Evolutionary conservation across 2,113 vertebrate species (phyloP), one percentile per base, ranked within the genome.

Genomic region (Formicarius rufipectus): DNA sequence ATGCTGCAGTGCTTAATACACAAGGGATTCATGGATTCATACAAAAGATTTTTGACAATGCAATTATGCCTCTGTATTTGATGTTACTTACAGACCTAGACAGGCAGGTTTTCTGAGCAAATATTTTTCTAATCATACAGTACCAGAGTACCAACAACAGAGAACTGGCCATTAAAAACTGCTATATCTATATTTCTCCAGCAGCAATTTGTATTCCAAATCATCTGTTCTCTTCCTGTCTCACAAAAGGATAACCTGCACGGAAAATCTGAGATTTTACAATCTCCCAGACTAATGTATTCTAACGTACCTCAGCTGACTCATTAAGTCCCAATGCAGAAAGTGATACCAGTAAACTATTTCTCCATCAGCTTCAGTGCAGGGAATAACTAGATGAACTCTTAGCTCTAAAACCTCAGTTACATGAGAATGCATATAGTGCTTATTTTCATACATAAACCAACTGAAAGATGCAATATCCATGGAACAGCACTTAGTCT

Each of bases 301-400:
- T 45, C 28, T 9, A 45, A 64, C 39, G 3, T 12, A 75, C 10
- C 82, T 79, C 40, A 75, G 68, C 19, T 13, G 33, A 50, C 20
- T 30, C 8, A 1, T 9, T 27, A 69, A n/a, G 2, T 28, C 22
- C 15, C 13, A 35, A 33, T 53, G 62, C 50, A 62, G 64, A 72
- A 84, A 84, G 45, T 33, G 27, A 68, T 7, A 47, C 18, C 30
- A 69, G 13, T 14, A 28, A 92, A 73, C 13, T 49, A 28, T 7
- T 40, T 35, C 14, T 62, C n/a, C 17, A n/a, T 27, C 60, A 16
- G 5, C 56, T 84, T 64, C 67, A 27, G 39, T 15, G 21, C 0
- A 0, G 5, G 6, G 33, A 63, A 19, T 23, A 66, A 66, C 10
- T 1, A 69, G 23, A 68, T 6, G 2, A 82, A 73, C 33, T n/a